Base-by-base conservation (phyloP, 2,113 vertebrate genomes). In the Mastomys coucha region DNA sequence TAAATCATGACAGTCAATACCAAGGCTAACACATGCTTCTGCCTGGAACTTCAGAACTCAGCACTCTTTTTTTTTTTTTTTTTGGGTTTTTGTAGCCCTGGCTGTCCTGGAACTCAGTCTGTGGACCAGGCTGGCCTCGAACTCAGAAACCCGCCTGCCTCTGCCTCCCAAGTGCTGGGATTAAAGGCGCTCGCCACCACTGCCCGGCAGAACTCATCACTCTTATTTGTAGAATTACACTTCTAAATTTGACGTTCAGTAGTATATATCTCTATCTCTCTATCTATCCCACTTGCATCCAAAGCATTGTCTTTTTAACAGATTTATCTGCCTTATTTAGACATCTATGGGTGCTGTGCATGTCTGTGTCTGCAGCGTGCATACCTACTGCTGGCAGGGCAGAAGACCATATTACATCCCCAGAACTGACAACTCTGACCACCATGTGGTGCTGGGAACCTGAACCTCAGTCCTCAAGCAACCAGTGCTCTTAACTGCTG, bases 1-100 rank as follows among this genome's bases (percentile, higher is more conserved):
- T 87, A 81, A 19, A 96, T 82, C 13, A 89, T 63, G 89, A 96
- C 51, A 75, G 36, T 86, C 73, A 89, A 24, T 77, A 26, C 33
- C 45, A 96, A 86, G 91, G 39, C 36, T 77, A 92, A 81, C 33
- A 93, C 10, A 89, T 77, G 75, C 16, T 16, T 87, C 63, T 12
- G 3, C 26, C 36, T 33, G 51, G 49, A 70, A 91, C n/a, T 82
- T 72, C 14, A 75, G 39, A 97, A 91, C 19, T 49, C 0, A 72
- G 36, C 4, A 58, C 5, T 93, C 92, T 91, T 72, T n/a, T n/a
- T n/a, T n/a, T n/a, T n/a, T n/a, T n/a, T n/a, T n/a, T n/a, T n/a
- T n/a, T n/a, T n/a, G n/a, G n/a, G n/a, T n/a, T n/a, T n/a, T n/a
- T n/a, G n/a, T n/a, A n/a, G n/a, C n/a, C n/a, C n/a, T n/a, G n/a